Evolutionary conservation across 2,888 invertebrate genomes (phyloP), one percentile per base, ranked within the genome.

Genomic region (Leuctra nigra): DNA sequence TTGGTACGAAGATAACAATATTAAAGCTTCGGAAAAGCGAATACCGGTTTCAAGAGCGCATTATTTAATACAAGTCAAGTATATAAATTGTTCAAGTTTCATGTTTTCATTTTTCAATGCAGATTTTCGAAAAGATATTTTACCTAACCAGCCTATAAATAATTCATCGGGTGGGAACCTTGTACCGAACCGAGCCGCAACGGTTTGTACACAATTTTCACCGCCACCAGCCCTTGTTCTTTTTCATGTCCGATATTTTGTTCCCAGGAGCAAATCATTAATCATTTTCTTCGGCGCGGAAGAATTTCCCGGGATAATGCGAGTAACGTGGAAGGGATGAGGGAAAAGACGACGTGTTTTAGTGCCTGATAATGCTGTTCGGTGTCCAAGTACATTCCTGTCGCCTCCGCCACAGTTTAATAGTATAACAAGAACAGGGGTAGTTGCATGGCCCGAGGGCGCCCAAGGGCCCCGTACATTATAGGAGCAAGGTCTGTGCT

Each of bases 21-120:
- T 23, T 39, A 18, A 16, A 16, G 16, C 18, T 23, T 44, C 22
- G 23, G 44, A 44, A 44, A 44, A 44, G 44, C 44, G 20, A 44
- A 44, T 44, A 44, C 44, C 44, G 44, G 44, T 44, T 44, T 29
- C 7, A n/a, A n/a, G n/a, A n/a, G n/a, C n/a, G n/a, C n/a, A n/a
- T n/a, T n/a, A n/a, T n/a, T n/a, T n/a, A n/a, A n/a, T n/a, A n/a
- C n/a, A n/a, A n/a, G n/a, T n/a, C n/a, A 11, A 29, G 29, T 6
- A 44, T 23, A 44, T n/a, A 44, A 44, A 44, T 44, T 23, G 22
- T 20, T 39, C 39, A 39, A 16, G 39, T 18, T 39, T 23, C 44
- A 9, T 20, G 44, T 44, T 44, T 44, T 44, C 44, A 23, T 23
- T 44, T 44, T 44, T 44, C 23, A 23, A 44, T 22, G 23, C 18